phyloP scores from a whole-genome alignment of 2,797 vertebrate genomes.

The Chelon labrosus region DNA sequence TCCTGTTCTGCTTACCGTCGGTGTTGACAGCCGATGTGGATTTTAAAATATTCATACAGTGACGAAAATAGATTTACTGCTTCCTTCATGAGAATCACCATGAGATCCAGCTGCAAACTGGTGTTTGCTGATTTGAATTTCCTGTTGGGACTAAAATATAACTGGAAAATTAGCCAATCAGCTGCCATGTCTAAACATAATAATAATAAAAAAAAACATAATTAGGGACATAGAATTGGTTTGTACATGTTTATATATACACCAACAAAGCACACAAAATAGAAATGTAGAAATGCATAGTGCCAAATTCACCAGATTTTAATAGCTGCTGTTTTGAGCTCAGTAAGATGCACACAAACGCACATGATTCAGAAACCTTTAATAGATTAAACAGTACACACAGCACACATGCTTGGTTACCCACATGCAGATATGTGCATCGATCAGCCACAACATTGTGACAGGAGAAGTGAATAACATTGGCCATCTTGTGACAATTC shows the following conservation, averaged over 20 bases:
- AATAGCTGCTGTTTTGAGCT: constrained; percentile 44
- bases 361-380: constrained; percentile 21
- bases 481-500: no score
- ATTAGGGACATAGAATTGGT: constrained; percentile 46
- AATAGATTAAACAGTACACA: constrained; percentile 20
- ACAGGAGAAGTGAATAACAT: no score
- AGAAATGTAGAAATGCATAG: neutral
- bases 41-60: constrained; percentile 34
- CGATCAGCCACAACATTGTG: no score
- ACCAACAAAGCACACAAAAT: neutral
- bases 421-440: no score
- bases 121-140: constrained; percentile 46
- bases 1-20: constrained; percentile 1
- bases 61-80: constrained; percentile 18
- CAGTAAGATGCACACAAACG: constrained; percentile 31
- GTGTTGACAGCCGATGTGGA: constrained; percentile 2
- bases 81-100: constrained; percentile 32
- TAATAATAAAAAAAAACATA: constrained; percentile 23
- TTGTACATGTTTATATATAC: constrained; percentile 10
- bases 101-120: constrained; percentile 29
- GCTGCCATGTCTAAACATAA: constrained; percentile 29
- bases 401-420: no score
- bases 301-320: constrained; percentile 58
- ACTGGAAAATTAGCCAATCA: constrained; percentile 47
- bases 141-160: constrained; percentile 16